phyloP scores from a whole-genome alignment of 1,140 invertebrate genomes.

The Lordiphosa stackelbergi region DNA sequence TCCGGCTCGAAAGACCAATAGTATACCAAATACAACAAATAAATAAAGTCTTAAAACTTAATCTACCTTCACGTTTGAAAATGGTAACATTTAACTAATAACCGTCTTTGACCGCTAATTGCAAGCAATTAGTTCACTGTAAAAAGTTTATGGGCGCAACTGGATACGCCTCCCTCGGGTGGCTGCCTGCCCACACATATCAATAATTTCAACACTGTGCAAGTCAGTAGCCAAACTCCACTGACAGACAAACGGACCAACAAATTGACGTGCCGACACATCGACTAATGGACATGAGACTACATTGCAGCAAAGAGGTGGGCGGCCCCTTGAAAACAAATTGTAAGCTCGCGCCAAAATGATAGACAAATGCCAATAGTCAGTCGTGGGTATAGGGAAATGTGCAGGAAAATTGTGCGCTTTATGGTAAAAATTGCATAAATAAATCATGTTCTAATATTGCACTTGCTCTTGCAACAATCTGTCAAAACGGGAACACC shows the following conservation, averaged over 20 bases:
- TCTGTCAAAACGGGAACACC: slow-evolving; percentile 58
- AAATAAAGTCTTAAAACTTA: too few relatives aligned
- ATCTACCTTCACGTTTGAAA: too few relatives aligned
- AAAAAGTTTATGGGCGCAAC: slow-evolving; percentile 47
- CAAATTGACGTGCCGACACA: slow-evolving; percentile 72
- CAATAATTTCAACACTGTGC: slow-evolving; percentile 50
- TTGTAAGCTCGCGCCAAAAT: slow-evolving; percentile 57
- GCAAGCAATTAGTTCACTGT: slow-evolving; percentile 43
- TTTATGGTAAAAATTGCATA: slow-evolving; percentile 74
- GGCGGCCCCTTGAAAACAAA: slow-evolving; percentile 37
- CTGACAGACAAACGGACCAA: slow-evolving; percentile 56
- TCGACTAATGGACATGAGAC: slow-evolving; percentile 39
- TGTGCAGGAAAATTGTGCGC: slow-evolving; percentile 31
- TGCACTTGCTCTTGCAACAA: slow-evolving; percentile 72
- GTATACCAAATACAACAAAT: too few relatives aligned
- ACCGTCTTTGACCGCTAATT: slow-evolving; percentile 36
- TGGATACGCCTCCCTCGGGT: slow-evolving; percentile 7
- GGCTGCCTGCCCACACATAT: slow-evolving; percentile 29
- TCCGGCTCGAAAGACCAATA: too few relatives aligned
- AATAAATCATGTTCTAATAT: slow-evolving; percentile 77
- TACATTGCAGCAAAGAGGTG: slow-evolving; percentile 32
- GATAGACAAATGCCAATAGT: slow-evolving; percentile 65
- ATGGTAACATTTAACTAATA: slow-evolving; percentile 5
- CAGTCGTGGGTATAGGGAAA: slow-evolving; percentile 1
- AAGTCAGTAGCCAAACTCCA: slow-evolving; percentile 7